Base-by-base conservation (phyloP, 2,888 invertebrate genomes). In the Pachydiplax longipennis region DNA sequence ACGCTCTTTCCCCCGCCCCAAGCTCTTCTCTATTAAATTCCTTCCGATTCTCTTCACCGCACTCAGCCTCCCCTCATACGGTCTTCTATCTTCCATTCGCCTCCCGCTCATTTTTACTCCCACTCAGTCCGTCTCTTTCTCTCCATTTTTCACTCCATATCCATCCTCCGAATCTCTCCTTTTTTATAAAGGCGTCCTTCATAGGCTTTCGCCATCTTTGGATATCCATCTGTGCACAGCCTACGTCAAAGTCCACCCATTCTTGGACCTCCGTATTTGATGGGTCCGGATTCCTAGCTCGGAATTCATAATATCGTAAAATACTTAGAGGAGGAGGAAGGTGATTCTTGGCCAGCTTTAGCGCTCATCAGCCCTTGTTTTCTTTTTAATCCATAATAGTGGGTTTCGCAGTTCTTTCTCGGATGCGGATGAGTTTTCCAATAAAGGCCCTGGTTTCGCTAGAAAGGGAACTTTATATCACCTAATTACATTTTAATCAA, bases 21-120 rank as follows among this genome's bases (percentile, higher is more conserved):
- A 35, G 53, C 2, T 37, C 61, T 87, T 37, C 87, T 87, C 87
- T 87, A 87, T 87, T 87, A 87, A 87, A 87, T 87, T 87, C 87
- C 87, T 87, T 8, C 58, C 87, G 61, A 61, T 61, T 87, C 61
- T 58, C 87, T 18, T 12, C 61, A 61, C 87, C 87, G 61, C 35
- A 44, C 6, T 35, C 37, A 80, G 58, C 83, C 44, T 44, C 44
- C 58, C 58, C 15, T 83, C 61, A 35, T 37, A 13, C 3, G 37
- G 15, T 10, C 61, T 13, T 58, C 83, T 2, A 25, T 58, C 58
- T 81, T 81, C 5, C 13, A 22, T 82, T 48, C 44, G 12, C 18
- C 83, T 13, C 13, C 13, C 25, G 2, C 58, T 53, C 53, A 83
- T 83, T 83, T 83, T 22, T 8, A 58, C 82, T 31, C 25, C 31